Evolutionary conservation across 2,797 vertebrate genomes (phyloP).

Genomic region (Tympanoctomys barrerae): DNA sequence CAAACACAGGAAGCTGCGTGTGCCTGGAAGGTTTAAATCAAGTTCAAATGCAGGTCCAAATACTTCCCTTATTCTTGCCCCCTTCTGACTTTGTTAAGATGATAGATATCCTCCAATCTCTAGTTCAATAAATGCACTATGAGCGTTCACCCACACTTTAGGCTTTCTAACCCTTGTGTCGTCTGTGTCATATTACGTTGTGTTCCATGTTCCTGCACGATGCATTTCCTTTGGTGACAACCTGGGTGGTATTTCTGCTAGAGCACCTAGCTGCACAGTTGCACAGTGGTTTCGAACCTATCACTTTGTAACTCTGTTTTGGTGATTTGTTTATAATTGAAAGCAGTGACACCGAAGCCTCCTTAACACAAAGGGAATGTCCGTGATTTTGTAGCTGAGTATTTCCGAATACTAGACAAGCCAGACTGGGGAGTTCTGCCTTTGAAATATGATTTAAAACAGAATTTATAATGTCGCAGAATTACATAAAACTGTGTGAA

Average conservation of each 20-base stretch:
- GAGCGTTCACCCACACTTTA: constrained; percentile 40
- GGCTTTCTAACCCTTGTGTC: constrained; percentile 72
- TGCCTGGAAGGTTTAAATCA: constrained; percentile 2
- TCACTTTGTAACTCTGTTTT: constrained; percentile 80
- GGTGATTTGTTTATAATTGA: constrained; percentile 81
- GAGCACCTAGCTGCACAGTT: constrained; percentile 59
- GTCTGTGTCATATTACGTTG: constrained; percentile 54
- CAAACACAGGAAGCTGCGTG: not conserved
- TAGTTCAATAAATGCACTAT: constrained; percentile 7
- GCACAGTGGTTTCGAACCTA: constrained; percentile 72
- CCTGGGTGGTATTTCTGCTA: constrained; percentile 18
- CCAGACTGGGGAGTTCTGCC: constrained; percentile 84
- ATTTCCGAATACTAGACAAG: constrained; percentile 84
- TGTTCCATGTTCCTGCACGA: constrained; percentile 72
- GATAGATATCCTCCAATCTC: constrained; percentile 58
- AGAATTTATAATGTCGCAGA: constrained; percentile 93
- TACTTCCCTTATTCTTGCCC: not conserved
- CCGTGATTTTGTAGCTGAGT: constrained; percentile 75
- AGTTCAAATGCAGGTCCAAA: not conserved
- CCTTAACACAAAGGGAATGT: constrained; percentile 58
- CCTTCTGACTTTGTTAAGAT: constrained; percentile 43
- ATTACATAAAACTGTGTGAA: constrained; percentile 98
- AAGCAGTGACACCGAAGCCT: constrained; percentile 82
- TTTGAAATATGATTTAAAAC: constrained; percentile 95
- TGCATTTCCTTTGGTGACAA: constrained; percentile 76